Evolutionary conservation across 64 coral and sea anemone species (phyloP).

Genomic region (Acropora tenuis): DNA sequence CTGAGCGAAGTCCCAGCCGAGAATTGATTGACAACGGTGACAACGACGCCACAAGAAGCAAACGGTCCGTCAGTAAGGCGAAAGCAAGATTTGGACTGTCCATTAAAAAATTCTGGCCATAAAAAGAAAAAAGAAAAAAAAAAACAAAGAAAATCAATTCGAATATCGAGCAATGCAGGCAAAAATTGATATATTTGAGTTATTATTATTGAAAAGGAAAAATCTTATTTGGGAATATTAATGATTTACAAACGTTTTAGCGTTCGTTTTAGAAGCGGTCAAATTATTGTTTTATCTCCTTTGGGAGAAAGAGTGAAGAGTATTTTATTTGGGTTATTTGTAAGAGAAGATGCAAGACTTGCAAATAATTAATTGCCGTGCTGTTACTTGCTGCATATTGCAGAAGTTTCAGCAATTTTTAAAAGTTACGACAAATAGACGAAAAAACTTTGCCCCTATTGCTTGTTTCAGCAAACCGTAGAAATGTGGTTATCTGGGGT

Average conservation of each 20-base stretch:
- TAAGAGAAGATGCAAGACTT: not conserved
- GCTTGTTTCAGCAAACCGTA: not conserved
- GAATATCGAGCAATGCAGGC: not conserved
- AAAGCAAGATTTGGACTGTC: constrained; percentile 53
- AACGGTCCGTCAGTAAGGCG: constrained; percentile 35
- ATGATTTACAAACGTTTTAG: not conserved
- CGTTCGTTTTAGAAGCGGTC: not conserved
- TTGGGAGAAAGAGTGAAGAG: not conserved
- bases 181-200: no score
- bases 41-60: not conserved
- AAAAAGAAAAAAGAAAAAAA: constrained; percentile 10
- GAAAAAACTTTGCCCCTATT: not conserved
- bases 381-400: not conserved
- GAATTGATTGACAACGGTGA: constrained; percentile 14
- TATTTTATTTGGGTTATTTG: not conserved
- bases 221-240: no score
- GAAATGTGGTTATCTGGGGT: no score
- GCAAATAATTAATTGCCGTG: not conserved
- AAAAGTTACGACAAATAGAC: not conserved
- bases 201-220: no score
- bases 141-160: not conserved
- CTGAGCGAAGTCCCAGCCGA: not conserved
- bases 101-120: constrained; percentile 33
- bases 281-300: not conserved
- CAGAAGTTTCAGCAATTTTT: not conserved